phyloP scores from a whole-genome alignment of 2,113 vertebrate species.

The Osmerus mordax region DNA sequence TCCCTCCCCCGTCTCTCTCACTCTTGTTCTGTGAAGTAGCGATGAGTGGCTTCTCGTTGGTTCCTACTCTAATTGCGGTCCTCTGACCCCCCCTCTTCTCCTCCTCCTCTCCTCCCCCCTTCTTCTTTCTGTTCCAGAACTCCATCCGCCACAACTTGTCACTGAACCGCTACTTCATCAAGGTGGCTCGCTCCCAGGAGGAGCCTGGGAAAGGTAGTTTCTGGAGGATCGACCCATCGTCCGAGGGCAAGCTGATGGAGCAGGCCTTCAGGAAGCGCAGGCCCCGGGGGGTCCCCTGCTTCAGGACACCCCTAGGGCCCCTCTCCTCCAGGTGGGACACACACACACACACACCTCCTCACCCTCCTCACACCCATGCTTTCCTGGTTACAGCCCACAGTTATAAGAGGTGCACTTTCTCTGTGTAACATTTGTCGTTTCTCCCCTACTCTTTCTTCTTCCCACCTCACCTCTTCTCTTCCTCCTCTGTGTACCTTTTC shows the following conservation, averaged over 20 bases:
- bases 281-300: slow-evolving; percentile 96
- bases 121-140: slow-evolving; percentile 77
- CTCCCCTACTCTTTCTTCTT: too few relatives aligned
- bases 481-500: too few relatives aligned
- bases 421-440: background rate
- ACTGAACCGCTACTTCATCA: slow-evolving; percentile 99
- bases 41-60: background rate
- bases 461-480: too few relatives aligned
- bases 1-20: background rate
- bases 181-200: slow-evolving; percentile 97
- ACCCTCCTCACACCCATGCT: background rate
- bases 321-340: slow-evolving; percentile 88
- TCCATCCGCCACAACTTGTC: slow-evolving; percentile 99
- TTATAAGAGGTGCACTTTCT: too few relatives aligned
- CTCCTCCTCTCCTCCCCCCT: background rate
- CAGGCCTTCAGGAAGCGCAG: slow-evolving; percentile 98
- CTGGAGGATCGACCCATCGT: slow-evolving; percentile 98
- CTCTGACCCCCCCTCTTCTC: background rate
- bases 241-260: slow-evolving; percentile 93
- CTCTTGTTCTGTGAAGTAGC: background rate
- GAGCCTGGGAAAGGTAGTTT: slow-evolving; percentile 99
- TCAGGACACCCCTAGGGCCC: slow-evolving; percentile 94
- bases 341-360: too few relatives aligned
- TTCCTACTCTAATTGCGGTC: too few relatives aligned
- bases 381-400: too few relatives aligned